Base-by-base conservation (phyloP, 1,140 invertebrate species). In the Drosophila ohnishii region DNA sequence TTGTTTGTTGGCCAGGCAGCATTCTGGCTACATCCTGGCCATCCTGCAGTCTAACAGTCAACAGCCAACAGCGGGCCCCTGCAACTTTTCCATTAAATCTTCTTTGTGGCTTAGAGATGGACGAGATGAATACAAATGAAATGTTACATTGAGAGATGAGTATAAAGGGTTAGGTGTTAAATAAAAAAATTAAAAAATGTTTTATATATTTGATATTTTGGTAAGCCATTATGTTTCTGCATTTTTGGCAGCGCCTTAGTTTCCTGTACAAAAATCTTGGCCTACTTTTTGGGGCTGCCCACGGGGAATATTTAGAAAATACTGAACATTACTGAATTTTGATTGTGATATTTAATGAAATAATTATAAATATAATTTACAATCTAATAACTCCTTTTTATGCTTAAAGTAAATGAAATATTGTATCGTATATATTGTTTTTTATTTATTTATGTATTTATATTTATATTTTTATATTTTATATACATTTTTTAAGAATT, bases 71-170 rank as follows among this genome's bases (percentile, higher is more conserved):
- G 16, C 28, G 60, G n/a, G 30, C 30, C 10, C 10, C 37, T 22
- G 47, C 62, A 87, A 79, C 79, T 87, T 87, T 86, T 79, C 83
- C 83, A 86, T 86, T 86, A 86, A 88, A 83, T 88, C 83, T 76
- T 82, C 63, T 75, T 74, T 61, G 65, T 51, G 30, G 51, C 37
- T 69, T 60, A 61, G 55, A 60, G 74, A 57, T 75, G 51, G 51
- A 10, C 51, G 51, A n/a, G 34, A 37, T 37, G 51, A 55, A 37
- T 55, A 55, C 51, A 55, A 57, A 57, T 57, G 22, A 57, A 57
- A 57, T 56, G 11, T 25, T 53, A 53, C 51, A 37, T 55, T 25
- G 19, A 37, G 51, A 37, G 51, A 55, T 55, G 16, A 14, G 2
- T 22, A 10, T 28, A 28, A 28, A 6, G 5, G 25, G 25, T 28